Conservation (phyloP, 2,888 invertebrate species). For the Drosophila paucipuncta region DNA sequence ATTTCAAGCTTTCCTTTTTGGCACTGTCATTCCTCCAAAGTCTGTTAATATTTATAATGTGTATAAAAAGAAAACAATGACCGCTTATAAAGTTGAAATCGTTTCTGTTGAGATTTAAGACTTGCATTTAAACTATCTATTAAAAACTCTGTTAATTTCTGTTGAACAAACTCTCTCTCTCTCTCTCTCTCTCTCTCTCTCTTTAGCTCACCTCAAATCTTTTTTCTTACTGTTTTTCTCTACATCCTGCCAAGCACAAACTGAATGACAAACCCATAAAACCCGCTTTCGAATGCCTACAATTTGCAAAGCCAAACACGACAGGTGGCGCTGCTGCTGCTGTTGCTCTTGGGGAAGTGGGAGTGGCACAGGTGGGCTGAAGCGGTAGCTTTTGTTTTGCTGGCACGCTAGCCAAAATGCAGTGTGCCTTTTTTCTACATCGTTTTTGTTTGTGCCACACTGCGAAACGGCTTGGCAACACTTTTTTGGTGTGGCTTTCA, state of each 20-base stretch:
- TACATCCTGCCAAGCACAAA: conserved; percentile 20
- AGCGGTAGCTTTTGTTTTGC: conserved; percentile 39
- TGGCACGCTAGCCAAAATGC: conserved; percentile 38
- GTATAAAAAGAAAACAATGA: not conserved
- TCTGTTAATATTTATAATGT: not conserved
- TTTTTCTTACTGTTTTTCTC: not conserved
- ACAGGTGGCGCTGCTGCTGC: conserved; percentile 29
- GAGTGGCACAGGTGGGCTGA: conserved; percentile 49
- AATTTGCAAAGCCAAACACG: conserved; percentile 38
- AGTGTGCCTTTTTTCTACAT: not conserved
- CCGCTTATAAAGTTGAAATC: not conserved
- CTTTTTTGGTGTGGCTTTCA: conserved; percentile 76
- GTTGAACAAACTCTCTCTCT: not conserved
- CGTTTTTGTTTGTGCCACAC: not conserved
- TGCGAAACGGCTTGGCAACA: conserved; percentile 46
- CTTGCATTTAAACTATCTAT: not conserved
- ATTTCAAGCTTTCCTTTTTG: not conserved
- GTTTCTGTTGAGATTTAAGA: not conserved
- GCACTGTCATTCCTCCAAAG: not conserved
- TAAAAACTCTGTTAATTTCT: conserved; percentile 7
- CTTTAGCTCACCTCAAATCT: not conserved
- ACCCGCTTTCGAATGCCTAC: conserved; percentile 19
- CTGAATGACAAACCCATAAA: conserved; percentile 21
- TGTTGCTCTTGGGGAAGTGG: conserved; percentile 35
- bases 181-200: not conserved